Evolutionary conservation across 64 coral and sea anemone genomes (phyloP), one percentile per base, ranked within the genome.

Genomic region (Anthopleura sola): DNA sequence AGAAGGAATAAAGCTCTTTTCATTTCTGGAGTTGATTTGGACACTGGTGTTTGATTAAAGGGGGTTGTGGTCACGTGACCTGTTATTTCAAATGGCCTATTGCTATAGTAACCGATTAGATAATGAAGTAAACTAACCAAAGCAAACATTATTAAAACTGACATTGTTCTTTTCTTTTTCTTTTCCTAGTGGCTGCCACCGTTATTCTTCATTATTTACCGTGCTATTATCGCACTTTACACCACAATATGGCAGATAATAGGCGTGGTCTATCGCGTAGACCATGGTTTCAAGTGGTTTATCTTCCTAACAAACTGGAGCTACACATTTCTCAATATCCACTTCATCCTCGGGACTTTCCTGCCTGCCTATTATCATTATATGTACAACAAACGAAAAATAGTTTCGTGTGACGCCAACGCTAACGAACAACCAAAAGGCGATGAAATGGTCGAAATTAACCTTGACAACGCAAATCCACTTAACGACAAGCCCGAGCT

Each of bases 231-330:
- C 57, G 92, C 92, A 5, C 18, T 90, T 0, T 93, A 93, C 53
- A 87, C 84, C 14, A 90, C 92, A 20, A 81, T 82, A 19, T 90
- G 83, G 87, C 78, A 88, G 21, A 82, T 90, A 37, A 46, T 89
- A 46, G 92, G 87, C 5, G 87, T 84, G 2, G 5, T 93, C 23
- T 13, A 85, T n/a, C 60, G 92, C 6, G 1, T 62, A 47, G 24
- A 60, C 21, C 24, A 75, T 0, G 92, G 87, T 6, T 75, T 78
- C 4, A 86, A 90, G 21, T 93, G 92, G 92, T 90, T 93, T 47
- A 93, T 93, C 15, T 93, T 90, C 71, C 83, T 93, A n/a, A 93
- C 92, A 38, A 93, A 93, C 83, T 93, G 92, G 92, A 81, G 87
- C 37, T 93, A 93, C 80, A 93, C 92, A 10, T 90, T 90, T 44